Base-by-base conservation (phyloP, 2,888 invertebrate genomes). In the Agrilus cyanescens region DNA sequence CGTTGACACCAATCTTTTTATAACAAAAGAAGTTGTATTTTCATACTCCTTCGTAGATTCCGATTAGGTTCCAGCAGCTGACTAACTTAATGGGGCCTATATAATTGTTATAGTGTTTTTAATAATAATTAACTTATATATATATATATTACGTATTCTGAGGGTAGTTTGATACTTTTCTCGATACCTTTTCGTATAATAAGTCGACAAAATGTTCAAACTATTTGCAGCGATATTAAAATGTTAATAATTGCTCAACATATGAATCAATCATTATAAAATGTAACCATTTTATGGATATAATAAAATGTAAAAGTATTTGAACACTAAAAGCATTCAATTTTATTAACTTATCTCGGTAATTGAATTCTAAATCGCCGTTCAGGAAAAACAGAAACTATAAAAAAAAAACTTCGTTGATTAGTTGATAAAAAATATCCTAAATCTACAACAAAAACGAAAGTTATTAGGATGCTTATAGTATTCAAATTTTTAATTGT, bases 401-500 rank as follows among this genome's bases (percentile, higher is more conserved):
- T n/a, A n/a, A n/a, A n/a, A n/a, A n/a, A n/a, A n/a, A n/a, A n/a
- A n/a, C n/a, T n/a, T n/a, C n/a, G 41, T 48, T 48, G 40, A 50
- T 46, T 51, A 46, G n/a, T n/a, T n/a, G n/a, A n/a, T 7, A 4
- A 20, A 20, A 7, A 25, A 25, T 10, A 8, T 2, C 10, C 25
- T 25, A 25, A 25, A 10, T 8, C 25, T 10, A 10, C 10, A 10
- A 25, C 10, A 3, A 4, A 25, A 25, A 25, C 10, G 10, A 34
- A 33, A 40, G 12, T 33, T 34, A 16, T 15, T 13, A 16, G 13
- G 48, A 51, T 54, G 53, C 52, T 51, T 45, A 52, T 56, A 56
- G 56, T 55, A 48, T 53, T 55, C 56, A 53, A 49, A 55, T 53
- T 46, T 50, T 53, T 51, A 43, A 40, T 18, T 18, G 16, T 16